Evolutionary conservation across 2,113 vertebrate species (phyloP), one percentile per base, ranked within the genome.

Genomic region (Pongo pygmaeus): DNA sequence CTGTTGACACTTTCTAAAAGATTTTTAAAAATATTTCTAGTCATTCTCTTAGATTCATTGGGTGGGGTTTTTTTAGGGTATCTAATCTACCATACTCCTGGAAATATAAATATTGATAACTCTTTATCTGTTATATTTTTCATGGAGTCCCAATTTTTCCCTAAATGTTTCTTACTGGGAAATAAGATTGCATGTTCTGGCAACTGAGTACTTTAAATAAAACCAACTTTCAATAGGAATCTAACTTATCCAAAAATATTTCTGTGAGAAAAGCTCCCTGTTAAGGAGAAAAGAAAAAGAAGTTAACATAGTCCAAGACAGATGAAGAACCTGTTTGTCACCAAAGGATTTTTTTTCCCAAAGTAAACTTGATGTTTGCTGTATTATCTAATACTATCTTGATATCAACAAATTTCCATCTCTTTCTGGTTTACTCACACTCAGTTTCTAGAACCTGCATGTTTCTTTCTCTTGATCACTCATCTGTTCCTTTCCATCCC

Each of bases 161-260:
- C 16, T 5, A 83, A 43, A 6, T 70, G 20, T 93, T 93, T 96
- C 30, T 84, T 79, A 93, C 25, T 80, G 14, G 64, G 94, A 96
- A 92, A 11, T 67, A 96, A 96, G 16, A 35, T 17, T 27, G 1
- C 12, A 52, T 84, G 77, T 88, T 88, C 95, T 92, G 81, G 18
- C 30, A 92, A 59, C 46, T 35, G 13, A 13, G 30, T 77, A 70
- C 18, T 96, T 96, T 67, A 91, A 84, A 84, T 69, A 92, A 87
- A 93, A 91, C 9, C 52, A 64, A 52, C 87, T 89, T 89, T 72
- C 25, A 92, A 52, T 74, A 96, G 80, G 72, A 93, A 72, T 90
- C 9, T 75, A 96, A 94, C 38, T 89, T 89, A 59, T 14, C 3
- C 22, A 46, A 81, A 91, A 70, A 38, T 78, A 93, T 0, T 95